Base-by-base conservation (phyloP, 2,888 invertebrate genomes). In the Lithophane socia region DNA sequence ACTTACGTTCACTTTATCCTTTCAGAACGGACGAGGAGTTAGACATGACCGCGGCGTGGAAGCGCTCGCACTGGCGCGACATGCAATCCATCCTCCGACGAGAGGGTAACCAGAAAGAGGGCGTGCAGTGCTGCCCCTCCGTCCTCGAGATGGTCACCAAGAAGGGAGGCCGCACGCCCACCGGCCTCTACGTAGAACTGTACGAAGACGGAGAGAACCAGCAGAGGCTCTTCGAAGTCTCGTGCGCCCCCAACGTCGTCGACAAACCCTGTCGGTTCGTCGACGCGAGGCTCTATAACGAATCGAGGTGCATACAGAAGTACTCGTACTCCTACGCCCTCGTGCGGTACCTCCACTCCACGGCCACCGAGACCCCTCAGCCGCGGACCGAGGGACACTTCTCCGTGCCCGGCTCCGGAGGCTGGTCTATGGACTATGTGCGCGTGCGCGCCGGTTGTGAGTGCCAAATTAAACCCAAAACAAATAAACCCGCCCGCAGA, bases 241-340 rank as follows among this genome's bases (percentile, higher is more conserved):
- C 98, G 54, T 99, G 99, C 93, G 97, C 97, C 60, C 96, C 97
- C 49, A 97, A 97, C 73, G 97, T 98, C 69, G 97, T 97, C 85
- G 97, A 98, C 91, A 97, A 97, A 89, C 98, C 98, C 5, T 99
- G 99, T 92, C 96, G 96, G 1, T 98, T 98, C 95, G 97, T 98
- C 90, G 98, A 98, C 94, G 97, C 97, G n/a, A 97, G 97, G 80
- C 96, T 98, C 71, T 97, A 97, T 93, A 97, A 97, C 90, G 97
- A 97, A 83, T 98, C 98, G n/a, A 96, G 97, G 89, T 99, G 99
- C 95, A 98, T 98, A 67, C 99, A 99, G 93, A 98, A 98, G 93
- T 98, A 98, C 94, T 98, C 98, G 67, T 98, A 98, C 92, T 98
- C 98, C 7, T 99, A 99, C 95, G 99, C 99, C 75, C 96, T 99